A percentile compares a stretch with the other conserved stretches of the same genome.
Evolutionary conservation across 2,888 invertebrate species (phyloP).

Genomic region (Selenia dentaria): DNA sequence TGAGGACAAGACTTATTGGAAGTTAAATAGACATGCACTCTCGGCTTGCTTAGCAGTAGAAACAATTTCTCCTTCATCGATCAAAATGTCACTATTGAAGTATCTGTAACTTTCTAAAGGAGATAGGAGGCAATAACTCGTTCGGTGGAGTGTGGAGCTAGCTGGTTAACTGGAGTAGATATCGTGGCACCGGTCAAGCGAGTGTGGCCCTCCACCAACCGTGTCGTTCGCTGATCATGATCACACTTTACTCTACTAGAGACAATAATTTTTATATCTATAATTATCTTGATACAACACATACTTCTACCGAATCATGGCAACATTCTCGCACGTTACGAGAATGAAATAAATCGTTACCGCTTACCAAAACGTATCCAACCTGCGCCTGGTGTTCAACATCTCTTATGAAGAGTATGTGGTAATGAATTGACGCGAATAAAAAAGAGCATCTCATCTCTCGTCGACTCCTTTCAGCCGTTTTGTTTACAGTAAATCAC

Average conservation of each 20-base stretch:
- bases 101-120: constrained; percentile 64
- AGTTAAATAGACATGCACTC: constrained; percentile 19
- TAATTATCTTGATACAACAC: too few relatives aligned
- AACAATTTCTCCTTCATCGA: constrained; percentile 49
- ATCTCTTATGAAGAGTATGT: not conserved
- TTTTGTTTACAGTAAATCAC: constrained; percentile 59
- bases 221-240: not conserved
- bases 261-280: too few relatives aligned
- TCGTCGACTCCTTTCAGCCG: constrained; percentile 48
- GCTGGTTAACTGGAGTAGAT: constrained; percentile 41
- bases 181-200: constrained; percentile 43
- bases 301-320: too few relatives aligned
- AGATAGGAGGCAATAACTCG: constrained; percentile 53
- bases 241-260: too few relatives aligned
- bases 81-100: constrained; percentile 54
- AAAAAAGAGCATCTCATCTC: constrained; percentile 45
- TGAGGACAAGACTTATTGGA: constrained; percentile 6
- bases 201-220: constrained; percentile 26
- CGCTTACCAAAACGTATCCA: not conserved
- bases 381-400: not conserved
- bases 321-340: too few relatives aligned
- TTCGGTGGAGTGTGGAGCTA: constrained; percentile 31
- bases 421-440: constrained; percentile 41
- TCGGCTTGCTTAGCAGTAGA: constrained; percentile 37
- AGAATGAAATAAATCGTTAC: too few relatives aligned